These are phyloP conservation scores for Sylvicapra grimmia DNA, from an alignment of 2,113 vertebrate genomes.

Conservation along the genomic window DNA sequence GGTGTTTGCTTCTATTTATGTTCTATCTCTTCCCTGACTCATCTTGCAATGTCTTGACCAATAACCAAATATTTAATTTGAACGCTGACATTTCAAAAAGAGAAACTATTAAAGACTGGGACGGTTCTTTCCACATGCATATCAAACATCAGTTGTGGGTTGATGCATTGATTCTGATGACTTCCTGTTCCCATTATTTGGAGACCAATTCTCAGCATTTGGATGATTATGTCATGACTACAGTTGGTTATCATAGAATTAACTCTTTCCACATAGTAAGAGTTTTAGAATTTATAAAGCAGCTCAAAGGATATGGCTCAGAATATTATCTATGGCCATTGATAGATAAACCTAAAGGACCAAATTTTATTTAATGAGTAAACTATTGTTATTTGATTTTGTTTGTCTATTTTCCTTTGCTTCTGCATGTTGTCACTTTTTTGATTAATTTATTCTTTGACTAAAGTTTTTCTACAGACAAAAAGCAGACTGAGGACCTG, in stretches of 20 bases:
- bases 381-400: neutral
- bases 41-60: neutral
- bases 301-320: neutral
- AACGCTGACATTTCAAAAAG: neutral
- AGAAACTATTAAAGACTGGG: neutral
- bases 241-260: neutral
- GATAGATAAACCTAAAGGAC: neutral
- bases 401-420: neutral
- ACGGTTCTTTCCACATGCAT: neutral
- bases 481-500: neutral
- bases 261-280: neutral
- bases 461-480: neutral
- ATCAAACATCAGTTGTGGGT: neutral
- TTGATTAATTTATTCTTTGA: neutral
- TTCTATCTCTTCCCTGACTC: neutral
- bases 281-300: neutral
- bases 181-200: neutral
- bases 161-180: accelerated
- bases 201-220: neutral
- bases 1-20: neutral
- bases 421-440: neutral
- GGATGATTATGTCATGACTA: neutral
- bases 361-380: neutral
- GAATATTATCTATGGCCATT: neutral
- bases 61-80: neutral